These are phyloP conservation scores for Spinibarbus caldwelli DNA, from an alignment of 2,797 vertebrate species.

Conservation along the genomic window DNA sequence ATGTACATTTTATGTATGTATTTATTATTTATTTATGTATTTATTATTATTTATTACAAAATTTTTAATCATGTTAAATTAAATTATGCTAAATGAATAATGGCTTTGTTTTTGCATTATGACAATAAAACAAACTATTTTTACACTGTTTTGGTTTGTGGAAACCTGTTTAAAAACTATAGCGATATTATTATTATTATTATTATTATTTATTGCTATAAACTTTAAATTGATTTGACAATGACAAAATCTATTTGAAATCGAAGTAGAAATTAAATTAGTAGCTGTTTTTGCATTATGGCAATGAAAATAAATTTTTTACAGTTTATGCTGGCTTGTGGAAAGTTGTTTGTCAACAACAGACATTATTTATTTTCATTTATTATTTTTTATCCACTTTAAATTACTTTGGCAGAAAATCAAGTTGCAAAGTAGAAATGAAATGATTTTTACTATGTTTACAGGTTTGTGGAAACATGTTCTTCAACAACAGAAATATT, in stretches of 20 bases:
- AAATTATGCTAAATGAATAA: no score
- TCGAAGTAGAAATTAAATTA: neutral
- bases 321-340: neutral
- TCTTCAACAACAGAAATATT: neutral
- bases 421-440: neutral
- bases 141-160: neutral
- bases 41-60: no score
- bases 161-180: neutral
- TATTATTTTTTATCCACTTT: neutral
- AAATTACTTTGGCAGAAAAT: neutral
- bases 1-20: no score
- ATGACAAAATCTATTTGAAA: neutral
- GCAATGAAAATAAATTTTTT: neutral
- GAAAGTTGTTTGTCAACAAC: neutral
- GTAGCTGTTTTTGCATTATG: neutral
- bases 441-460: neutral
- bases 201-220: neutral
- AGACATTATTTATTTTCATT: neutral
- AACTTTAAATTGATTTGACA: neutral
- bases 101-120: neutral
- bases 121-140: no score
- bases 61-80: no score
- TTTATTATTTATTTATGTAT: no score
- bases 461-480: neutral
- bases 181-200: neutral